These are phyloP conservation scores for Balaeniceps rex DNA, from an alignment of 2,113 vertebrate genomes.

Conservation along the genomic window DNA sequence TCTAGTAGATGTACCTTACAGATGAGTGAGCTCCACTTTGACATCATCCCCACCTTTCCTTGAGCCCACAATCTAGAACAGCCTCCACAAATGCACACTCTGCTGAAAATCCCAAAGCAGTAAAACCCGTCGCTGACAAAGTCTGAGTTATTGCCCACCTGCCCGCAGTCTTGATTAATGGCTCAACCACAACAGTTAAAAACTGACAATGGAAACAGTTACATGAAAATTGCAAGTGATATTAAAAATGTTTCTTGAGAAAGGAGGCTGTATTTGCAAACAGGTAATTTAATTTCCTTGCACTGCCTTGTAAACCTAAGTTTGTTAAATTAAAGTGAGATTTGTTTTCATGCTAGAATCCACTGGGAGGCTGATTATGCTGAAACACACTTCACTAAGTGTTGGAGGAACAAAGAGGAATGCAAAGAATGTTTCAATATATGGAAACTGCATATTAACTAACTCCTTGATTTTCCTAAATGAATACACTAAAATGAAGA, in stretches of 20 bases:
- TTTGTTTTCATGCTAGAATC: slow-evolving; percentile 38
- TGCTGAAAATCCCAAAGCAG: not conserved
- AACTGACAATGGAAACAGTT: not conserved
- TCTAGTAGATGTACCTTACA: not conserved
- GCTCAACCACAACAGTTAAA: not conserved
- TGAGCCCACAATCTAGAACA: not conserved
- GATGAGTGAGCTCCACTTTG: not conserved
- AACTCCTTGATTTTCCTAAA: slow-evolving; percentile 25
- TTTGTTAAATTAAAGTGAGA: slow-evolving; percentile 50
- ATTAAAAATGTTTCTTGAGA: not conserved
- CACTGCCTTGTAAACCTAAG: not conserved
- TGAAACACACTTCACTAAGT: slow-evolving; percentile 16
- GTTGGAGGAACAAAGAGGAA: slow-evolving; percentile 15
- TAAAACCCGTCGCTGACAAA: not conserved
- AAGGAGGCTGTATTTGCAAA: slow-evolving; percentile 14
- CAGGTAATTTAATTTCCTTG: slow-evolving; percentile 51
- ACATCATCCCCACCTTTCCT: not conserved
- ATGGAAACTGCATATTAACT: slow-evolving; percentile 32
- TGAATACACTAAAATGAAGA: not conserved
- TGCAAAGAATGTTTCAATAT: slow-evolving; percentile 6
- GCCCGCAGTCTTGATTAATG: not conserved
- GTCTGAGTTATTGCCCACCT: not conserved
- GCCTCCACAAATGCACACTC: not conserved
- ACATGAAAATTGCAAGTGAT: slow-evolving; percentile 1
- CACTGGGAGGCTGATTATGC: slow-evolving; percentile 39